phyloP scores from a whole-genome alignment of 2,888 invertebrate genomes.

The Melipona beecheii region DNA sequence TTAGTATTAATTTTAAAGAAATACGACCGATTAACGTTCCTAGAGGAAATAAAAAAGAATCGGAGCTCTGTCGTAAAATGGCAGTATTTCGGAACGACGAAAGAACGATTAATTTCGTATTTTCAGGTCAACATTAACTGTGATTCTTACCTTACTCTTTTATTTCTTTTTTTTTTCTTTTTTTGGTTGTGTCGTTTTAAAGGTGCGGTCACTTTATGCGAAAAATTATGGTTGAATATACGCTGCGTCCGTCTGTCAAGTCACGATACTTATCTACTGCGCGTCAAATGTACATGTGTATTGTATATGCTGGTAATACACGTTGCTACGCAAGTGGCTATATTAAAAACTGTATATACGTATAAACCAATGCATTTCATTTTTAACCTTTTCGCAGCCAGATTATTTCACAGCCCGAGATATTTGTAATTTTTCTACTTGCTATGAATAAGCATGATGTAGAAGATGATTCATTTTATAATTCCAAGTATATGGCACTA shows the following conservation, averaged over 20 bases:
- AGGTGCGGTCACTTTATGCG: neutral
- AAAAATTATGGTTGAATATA: slow-evolving; percentile 30
- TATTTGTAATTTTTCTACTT: neutral
- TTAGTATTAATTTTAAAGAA: neutral
- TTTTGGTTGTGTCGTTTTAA: no score
- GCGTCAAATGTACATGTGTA: neutral
- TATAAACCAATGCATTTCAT: neutral
- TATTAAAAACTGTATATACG: neutral
- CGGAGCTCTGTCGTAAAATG: slow-evolving; percentile 18
- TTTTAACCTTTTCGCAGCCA: neutral
- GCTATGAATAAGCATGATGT: neutral
- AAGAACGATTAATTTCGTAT: slow-evolving; percentile 11
- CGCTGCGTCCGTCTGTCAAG: slow-evolving; percentile 3
- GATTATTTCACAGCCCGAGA: neutral
- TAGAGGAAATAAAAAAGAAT: neutral
- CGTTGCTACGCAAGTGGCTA: neutral
- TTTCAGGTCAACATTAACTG: slow-evolving; percentile 23
- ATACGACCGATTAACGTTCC: neutral
- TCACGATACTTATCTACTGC: slow-evolving; percentile 14
- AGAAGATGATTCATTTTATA: no score
- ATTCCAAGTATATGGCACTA: no score
- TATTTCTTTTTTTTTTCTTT: no score
- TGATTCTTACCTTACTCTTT: slow-evolving; percentile 16
- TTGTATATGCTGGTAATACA: neutral
- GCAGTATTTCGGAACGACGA: neutral